Base-by-base conservation (phyloP, 1,140 invertebrate species). In the Lamellibrachia luymesi region DNA sequence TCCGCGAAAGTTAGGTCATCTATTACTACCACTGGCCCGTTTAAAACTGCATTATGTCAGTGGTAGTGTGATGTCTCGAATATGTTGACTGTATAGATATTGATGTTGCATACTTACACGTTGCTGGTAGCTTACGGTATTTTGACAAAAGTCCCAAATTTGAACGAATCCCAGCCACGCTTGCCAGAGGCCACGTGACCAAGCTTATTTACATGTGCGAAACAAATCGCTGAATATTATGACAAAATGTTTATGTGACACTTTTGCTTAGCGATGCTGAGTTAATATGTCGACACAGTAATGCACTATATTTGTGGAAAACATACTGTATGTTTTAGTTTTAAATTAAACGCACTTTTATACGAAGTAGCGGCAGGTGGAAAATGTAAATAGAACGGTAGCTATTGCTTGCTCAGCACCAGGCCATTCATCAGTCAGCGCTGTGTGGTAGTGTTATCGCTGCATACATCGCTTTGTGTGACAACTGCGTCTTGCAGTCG, bases 401-500 rank as follows among this genome's bases (percentile, higher is more conserved):
- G 64, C 64, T 80, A 38, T 38, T 38, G 38, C 38, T 80, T 22
- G 64, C 64, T 80, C 13, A 22, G 0, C 25, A 1, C 25, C 64
- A 80, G 64, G 13, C 25, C 64, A 80, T 80, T 80, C 64, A 80
- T 80, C 64, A 80, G 64, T 80, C 64, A 80, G 64, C 64, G 64
- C 13, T 80, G 17, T 0, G 64, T 22, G 64, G 13, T 56, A 80
- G 64, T 80, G 64, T 0, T 1, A 80, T 56, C 6, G 13, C 0
- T 56, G 25, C 13, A 22, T 10, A 2, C 64, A 80, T 80, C 64
- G 64, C 64, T 22, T 80, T 80, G 64, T 80, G 64, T 80, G 64
- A 80, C 50, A 51, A 38, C 91, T 50, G 91, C 90, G 64, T 49
- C n/a, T 92, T 80, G 64, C 64, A 80, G 64, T 80, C 13, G 64